Percentiles rank a stretch among this genome's conserved stretches.
Evolutionary conservation across 1,140 invertebrate species (phyloP).

Genomic region (Ostrea denselamellosa): DNA sequence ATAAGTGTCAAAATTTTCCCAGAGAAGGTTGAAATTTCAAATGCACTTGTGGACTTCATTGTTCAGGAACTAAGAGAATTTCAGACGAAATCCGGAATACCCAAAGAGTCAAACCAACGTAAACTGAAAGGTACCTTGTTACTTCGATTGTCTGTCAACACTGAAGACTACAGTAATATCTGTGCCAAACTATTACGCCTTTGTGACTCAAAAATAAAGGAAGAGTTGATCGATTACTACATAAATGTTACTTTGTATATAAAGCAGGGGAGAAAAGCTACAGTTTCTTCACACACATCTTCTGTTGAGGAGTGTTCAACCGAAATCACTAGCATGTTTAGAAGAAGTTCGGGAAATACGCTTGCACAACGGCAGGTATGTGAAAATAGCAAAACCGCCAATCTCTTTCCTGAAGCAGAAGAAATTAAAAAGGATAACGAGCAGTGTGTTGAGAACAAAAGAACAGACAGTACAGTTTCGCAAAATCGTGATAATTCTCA

Average conservation of each 20-base stretch:
- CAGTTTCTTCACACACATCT: too few species aligned
- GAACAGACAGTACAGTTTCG: too few species aligned
- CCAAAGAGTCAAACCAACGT: background rate
- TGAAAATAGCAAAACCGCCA: too few species aligned
- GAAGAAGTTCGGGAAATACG: too few species aligned
- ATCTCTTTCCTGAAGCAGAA: too few species aligned
- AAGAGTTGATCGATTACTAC: background rate
- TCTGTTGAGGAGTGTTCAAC: too few species aligned
- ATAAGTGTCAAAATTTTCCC: background rate
- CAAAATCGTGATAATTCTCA: too few species aligned
- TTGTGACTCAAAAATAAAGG: background rate
- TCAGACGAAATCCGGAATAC: background rate
- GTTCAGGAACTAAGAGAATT: background rate
- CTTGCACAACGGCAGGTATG: too few species aligned
- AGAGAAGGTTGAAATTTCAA: background rate
- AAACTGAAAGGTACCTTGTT: conserved; percentile 6
- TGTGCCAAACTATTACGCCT: conserved; percentile 1
- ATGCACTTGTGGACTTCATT: background rate
- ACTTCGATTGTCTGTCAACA: background rate
- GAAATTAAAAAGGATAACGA: too few species aligned
- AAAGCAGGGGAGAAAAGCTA: background rate
- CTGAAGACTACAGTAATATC: background rate
- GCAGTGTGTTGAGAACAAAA: too few species aligned
- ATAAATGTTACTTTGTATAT: background rate
- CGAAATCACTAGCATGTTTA: too few species aligned